Percentiles rank a stretch among this genome's conserved stretches.
These are phyloP conservation scores for Lochmaea capreae DNA, from an alignment of 2,888 invertebrate species.

Conservation along the genomic window DNA sequence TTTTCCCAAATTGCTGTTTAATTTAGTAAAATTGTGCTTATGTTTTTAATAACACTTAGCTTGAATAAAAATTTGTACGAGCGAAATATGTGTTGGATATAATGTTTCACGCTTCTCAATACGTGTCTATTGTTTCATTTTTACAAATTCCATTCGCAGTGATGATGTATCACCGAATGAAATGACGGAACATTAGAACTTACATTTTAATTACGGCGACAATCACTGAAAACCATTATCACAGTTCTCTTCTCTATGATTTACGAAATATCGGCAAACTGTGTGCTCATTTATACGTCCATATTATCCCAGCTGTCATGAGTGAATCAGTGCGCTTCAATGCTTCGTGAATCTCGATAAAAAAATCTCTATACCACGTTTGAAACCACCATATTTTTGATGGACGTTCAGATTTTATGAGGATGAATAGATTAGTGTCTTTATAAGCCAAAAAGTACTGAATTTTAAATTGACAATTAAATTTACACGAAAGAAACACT, in stretches of 20 bases:
- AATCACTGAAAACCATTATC: constrained; percentile 13
- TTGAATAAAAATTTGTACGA: neutral
- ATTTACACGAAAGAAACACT: neutral
- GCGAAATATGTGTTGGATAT: neutral
- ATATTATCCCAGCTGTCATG: constrained; percentile 18
- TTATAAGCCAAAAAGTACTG: constrained; percentile 11
- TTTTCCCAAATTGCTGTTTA: too few species aligned
- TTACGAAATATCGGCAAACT: constrained; percentile 25
- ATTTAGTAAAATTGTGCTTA: too few species aligned
- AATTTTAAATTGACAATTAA: constrained; percentile 2
- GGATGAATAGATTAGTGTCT: constrained; percentile 7
- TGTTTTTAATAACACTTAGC: neutral
- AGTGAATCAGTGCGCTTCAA: constrained; percentile 19
- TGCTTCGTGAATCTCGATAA: constrained; percentile 15
- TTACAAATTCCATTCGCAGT: neutral
- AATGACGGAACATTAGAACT: constrained; percentile 16
- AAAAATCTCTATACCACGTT: constrained; percentile 9
- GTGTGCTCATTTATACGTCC: constrained; percentile 12
- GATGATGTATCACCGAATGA: constrained; percentile 4
- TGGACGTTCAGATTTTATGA: constrained; percentile 9
- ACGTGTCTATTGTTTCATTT: neutral
- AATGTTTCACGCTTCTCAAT: neutral
- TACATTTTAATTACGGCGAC: constrained; percentile 23
- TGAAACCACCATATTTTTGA: constrained; percentile 19
- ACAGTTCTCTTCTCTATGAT: constrained; percentile 15